Percentiles rank a stretch among this genome's conserved stretches.
Conservation (phyloP, 2,113 vertebrate species). For the Lasiurus cinereus region DNA sequence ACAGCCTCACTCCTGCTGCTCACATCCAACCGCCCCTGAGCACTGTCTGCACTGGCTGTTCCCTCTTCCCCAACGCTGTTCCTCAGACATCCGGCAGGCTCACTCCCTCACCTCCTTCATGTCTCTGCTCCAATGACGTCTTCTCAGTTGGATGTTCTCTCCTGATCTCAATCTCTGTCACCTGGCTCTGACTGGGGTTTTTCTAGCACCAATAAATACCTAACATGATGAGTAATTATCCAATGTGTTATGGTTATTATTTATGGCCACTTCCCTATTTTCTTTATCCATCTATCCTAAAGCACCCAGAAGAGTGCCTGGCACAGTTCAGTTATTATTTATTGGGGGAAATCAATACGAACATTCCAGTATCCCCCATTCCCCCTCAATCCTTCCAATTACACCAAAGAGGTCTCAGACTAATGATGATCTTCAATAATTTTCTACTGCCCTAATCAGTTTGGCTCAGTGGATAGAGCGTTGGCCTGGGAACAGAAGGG, state of each 20-base stretch:
- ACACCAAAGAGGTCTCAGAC: background rate
- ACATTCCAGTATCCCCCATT: background rate
- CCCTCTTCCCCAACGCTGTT: background rate
- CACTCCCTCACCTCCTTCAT: background rate
- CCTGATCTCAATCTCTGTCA: background rate
- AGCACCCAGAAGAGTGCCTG: background rate
- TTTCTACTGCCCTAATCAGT: no score
- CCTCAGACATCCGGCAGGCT: background rate
- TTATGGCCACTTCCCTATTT: background rate
- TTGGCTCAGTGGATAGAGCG: no score
- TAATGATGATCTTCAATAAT: background rate
- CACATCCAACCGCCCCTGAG: fast-evolving
- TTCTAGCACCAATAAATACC: background rate
- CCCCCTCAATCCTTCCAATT: background rate
- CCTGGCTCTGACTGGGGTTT: background rate
- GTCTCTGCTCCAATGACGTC: background rate
- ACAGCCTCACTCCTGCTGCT: background rate
- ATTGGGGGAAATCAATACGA: background rate
- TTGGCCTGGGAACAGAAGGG: no score
- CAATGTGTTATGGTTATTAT: background rate
- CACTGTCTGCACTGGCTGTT: background rate
- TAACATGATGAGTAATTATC: background rate
- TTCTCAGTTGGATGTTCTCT: background rate
- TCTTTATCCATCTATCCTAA: background rate
- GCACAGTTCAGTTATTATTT: background rate